Evolutionary conservation across 2,797 vertebrate genomes (phyloP), one percentile per base, ranked within the genome.

Genomic region (Cirrhinus molitorella): DNA sequence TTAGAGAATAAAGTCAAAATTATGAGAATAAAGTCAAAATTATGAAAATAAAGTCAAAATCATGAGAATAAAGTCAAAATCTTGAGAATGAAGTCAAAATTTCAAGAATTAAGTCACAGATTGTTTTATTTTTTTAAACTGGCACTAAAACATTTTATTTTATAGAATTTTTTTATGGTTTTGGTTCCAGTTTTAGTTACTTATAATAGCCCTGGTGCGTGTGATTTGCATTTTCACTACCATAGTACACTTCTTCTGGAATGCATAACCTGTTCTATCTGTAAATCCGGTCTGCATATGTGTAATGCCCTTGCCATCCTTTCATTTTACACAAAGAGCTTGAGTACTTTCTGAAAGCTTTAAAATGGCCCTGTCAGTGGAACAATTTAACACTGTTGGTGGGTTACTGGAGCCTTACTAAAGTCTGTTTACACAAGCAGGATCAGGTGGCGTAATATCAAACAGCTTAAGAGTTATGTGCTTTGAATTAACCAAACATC

Each of bases 361-460:
- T 45, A 66, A 67, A 75, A 19, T 43, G 0, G 16, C 28, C 43
- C n/a, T 25, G 25, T 3, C 25, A 63, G 12, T 3, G 37, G 11
- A 21, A 14, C 66, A 28, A 47, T 80, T 31, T 43, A 63, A 2
- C 40, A 43, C 40, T 43, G 40, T 43, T 34, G 16, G 31, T 57
- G 12, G n/a, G 40, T 31, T 37, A 14, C 51, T 55, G 49, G 23
- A 16, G 19, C 31, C 59, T 40, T 47, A n/a, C 31, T 66, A 25
- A 63, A 53, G 63, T 91, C 81, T 45, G 51, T 86, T 89, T 87
- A 71, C 85, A 80, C 23, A 65, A 79, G 34, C 61, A 55, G 9
- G 78, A 81, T 91, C 88, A 0, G 28, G 17, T 87, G 81, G 12
- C 79, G 4, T 16, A 86, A 86, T 83, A 83, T 76, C 5, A 7